Evolutionary conservation across 35 echinoderm and acorn worm species (phyloP).

Genomic region (Diadema setosum): DNA sequence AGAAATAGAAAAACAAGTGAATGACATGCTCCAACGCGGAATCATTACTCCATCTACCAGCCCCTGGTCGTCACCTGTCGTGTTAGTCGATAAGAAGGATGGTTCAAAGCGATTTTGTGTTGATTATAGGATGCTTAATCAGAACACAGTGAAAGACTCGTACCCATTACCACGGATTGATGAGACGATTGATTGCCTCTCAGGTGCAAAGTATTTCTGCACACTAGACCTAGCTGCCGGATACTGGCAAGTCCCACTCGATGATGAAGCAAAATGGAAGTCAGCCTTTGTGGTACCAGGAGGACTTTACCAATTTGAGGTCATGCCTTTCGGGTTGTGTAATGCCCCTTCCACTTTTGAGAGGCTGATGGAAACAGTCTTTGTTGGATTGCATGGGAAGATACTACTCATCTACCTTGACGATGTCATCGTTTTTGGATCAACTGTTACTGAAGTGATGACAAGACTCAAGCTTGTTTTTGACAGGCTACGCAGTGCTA

Average conservation of each 20-base stretch:
- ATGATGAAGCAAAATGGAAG: not conserved
- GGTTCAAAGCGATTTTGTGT: constrained; percentile 55
- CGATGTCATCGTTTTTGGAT: constrained; percentile 52
- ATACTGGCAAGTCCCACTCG: constrained; percentile 48
- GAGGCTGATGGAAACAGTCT: constrained; percentile 37
- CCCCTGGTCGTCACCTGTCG: constrained; percentile 62
- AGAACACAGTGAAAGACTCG: constrained; percentile 29
- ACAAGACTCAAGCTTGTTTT: constrained; percentile 15
- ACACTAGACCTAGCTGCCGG: constrained; percentile 58
- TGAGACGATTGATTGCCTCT: constrained; percentile 30
- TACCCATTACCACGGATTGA: constrained; percentile 65
- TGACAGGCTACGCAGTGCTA: not conserved
- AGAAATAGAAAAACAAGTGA: constrained; percentile 29
- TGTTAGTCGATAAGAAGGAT: constrained; percentile 40
- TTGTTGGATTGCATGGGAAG: constrained; percentile 48
- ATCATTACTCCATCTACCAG: constrained; percentile 49
- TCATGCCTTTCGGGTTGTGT: constrained; percentile 72
- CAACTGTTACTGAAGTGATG: constrained; percentile 43
- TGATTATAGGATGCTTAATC: constrained; percentile 61
- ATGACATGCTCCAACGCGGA: constrained; percentile 32
- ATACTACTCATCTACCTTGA: constrained; percentile 63
- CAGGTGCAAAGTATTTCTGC: constrained; percentile 51
- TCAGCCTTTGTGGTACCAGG: constrained; percentile 57
- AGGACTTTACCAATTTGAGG: constrained; percentile 47
- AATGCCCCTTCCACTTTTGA: constrained; percentile 75